Base-by-base conservation (phyloP, 2,797 vertebrate genomes). In the Galaxias olidus region DNA sequence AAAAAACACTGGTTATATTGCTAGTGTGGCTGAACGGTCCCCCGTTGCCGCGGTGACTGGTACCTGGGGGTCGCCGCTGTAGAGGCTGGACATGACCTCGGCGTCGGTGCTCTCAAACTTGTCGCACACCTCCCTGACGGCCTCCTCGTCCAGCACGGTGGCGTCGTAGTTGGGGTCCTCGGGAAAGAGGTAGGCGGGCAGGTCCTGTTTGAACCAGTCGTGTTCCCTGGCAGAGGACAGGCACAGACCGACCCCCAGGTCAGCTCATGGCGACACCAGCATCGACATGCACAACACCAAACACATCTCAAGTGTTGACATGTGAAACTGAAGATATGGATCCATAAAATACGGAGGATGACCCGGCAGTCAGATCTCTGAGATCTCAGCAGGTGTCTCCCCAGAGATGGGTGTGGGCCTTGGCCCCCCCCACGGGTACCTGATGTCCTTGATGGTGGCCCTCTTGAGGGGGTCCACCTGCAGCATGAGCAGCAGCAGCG, bases 401-500 rank as follows among this genome's bases (percentile, higher is more conserved):
- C 15, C 9, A 10, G 4, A 11, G 40, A n/a, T 5, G n/a, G 19
- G 51, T 6, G 11, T 5, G 30, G 53, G 11, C 14, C 3, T 57
- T 43, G 15, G 4, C 11, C n/a, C n/a, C n/a, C n/a, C n/a, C n/a
- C n/a, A 12, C 47, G 15, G 12, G 52, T 57, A 98, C 97, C 96
- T 94, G 87, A 99, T 99, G 72, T 99, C 97, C 89, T 97, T 98
- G 90, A 99, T 98, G 71, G 97, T 97, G 78, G 97, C 96, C 79
- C 97, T 90, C 78, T 99, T 99, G 66, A 99, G 90, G 9, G 98
- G 98, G 73, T 99, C 98, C 71, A 99, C 97, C 84, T 98, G 98
- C 71, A 99, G 84, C 98, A 99, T 99, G 69, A 96, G 92, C 94
- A 95, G 94, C 52, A 99, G 92, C 13, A 99, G 92, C 14, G 93